Conservation (phyloP, 2,113 vertebrate species). For the Deroptyus accipitrinus region DNA sequence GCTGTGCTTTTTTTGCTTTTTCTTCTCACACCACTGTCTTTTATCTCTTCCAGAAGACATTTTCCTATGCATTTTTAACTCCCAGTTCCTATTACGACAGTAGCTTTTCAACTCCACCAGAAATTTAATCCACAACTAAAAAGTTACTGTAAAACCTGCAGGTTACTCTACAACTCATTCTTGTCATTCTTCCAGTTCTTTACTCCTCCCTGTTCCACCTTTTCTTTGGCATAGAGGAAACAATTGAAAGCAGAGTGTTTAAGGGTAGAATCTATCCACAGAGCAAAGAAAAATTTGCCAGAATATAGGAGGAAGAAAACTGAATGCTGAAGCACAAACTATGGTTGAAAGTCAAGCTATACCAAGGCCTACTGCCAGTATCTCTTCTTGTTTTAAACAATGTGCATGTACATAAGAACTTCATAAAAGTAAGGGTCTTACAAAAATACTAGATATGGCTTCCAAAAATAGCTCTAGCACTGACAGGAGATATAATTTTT, state of each 20-base stretch:
- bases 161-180: slow-evolving; percentile 52
- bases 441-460: neutral
- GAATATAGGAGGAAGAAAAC: neutral
- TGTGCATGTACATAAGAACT: neutral
- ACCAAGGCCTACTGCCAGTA: neutral
- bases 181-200: slow-evolving; percentile 41
- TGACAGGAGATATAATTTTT: neutral
- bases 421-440: neutral
- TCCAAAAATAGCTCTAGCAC: neutral
- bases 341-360: neutral
- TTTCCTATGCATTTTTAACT: neutral
- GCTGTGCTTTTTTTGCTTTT: neutral
- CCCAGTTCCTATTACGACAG: neutral
- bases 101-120: neutral
- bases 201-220: neutral
- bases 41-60: neutral
- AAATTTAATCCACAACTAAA: slow-evolving; percentile 31
- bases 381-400: neutral
- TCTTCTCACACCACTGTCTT: neutral
- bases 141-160: slow-evolving; percentile 28
- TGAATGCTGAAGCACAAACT: neutral
- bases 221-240: neutral
- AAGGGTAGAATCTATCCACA: neutral
- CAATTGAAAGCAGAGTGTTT: neutral
- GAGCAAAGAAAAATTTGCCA: neutral